Conservation (phyloP, 2,797 vertebrate species). For the Decapterus maruadsi region DNA sequence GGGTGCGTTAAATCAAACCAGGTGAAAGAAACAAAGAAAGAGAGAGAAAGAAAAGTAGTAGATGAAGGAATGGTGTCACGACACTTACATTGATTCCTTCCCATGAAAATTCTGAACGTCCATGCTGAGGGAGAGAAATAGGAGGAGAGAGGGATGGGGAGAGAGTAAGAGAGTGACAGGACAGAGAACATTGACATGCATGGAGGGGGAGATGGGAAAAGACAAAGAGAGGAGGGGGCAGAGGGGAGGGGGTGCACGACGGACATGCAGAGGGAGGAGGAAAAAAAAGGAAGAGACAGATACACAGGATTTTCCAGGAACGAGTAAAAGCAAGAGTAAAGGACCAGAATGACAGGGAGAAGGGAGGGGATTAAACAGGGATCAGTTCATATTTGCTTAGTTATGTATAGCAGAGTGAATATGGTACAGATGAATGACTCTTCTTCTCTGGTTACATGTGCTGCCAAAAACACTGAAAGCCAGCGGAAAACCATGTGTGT, state of each 20-base stretch:
- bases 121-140: slow-evolving; percentile 91
- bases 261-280: slow-evolving; percentile 51
- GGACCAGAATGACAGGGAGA: slow-evolving; percentile 72
- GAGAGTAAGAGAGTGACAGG: slow-evolving; percentile 75
- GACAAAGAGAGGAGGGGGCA: slow-evolving; percentile 39
- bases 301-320: slow-evolving; percentile 71
- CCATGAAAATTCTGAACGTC: slow-evolving; percentile 99
- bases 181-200: slow-evolving; percentile 73
- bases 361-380: slow-evolving; percentile 74
- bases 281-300: slow-evolving; percentile 45
- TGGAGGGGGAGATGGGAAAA: slow-evolving; percentile 40
- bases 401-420: slow-evolving; percentile 73
- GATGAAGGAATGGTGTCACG: slow-evolving; percentile 81
- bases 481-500: slow-evolving; percentile 24
- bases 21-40: slow-evolving; percentile 47
- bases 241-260: slow-evolving; percentile 32
- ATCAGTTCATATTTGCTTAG: slow-evolving; percentile 79
- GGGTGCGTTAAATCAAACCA: slow-evolving; percentile 73
- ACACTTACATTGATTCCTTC: slow-evolving; percentile 98
- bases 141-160: slow-evolving; percentile 61
- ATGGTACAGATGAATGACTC: slow-evolving; percentile 62
- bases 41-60: slow-evolving; percentile 55
- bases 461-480: slow-evolving; percentile 60
- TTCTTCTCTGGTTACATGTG: slow-evolving; percentile 57
- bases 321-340: slow-evolving; percentile 57